These are phyloP conservation scores for Hirtodrosophila confusa DNA, from an alignment of 2,888 invertebrate species.

Conservation along the genomic window DNA sequence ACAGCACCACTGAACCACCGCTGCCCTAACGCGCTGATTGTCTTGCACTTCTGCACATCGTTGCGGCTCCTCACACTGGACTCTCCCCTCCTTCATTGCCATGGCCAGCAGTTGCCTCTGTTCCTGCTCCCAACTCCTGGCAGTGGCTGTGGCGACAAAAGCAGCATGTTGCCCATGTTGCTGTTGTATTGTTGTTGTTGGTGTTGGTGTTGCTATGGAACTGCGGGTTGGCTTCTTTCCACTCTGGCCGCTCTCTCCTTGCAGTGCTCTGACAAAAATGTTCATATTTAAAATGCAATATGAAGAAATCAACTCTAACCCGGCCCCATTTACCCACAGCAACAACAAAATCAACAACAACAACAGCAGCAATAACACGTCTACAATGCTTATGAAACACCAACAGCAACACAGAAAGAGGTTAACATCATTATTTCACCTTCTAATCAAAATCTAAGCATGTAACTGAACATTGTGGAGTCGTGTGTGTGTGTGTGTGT, in stretches of 20 bases:
- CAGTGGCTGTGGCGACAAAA: conserved; percentile 44
- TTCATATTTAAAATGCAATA: conserved; percentile 64
- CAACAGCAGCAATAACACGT: conserved; percentile 26
- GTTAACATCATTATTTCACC: conserved; percentile 81
- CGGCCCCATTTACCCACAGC: conserved; percentile 60
- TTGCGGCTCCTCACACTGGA: background rate
- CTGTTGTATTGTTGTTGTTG: conserved; percentile 9
- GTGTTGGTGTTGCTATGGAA: conserved; percentile 8
- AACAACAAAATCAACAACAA: conserved; percentile 24
- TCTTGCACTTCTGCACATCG: conserved; percentile 47
- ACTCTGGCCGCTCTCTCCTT: conserved; percentile 14
- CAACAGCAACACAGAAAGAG: conserved; percentile 51
- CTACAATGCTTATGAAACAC: conserved; percentile 29
- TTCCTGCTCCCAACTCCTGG: conserved; percentile 1
- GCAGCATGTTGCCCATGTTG: conserved; percentile 41
- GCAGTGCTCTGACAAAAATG: conserved; percentile 41
- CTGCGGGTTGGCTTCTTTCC: conserved; percentile 35
- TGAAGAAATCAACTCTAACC: conserved; percentile 68
- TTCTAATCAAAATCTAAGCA: conserved; percentile 75
- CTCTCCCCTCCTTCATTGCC: conserved; percentile 4
- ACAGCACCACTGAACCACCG: conserved; percentile 5
- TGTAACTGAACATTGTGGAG: conserved; percentile 57
- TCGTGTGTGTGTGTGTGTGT: conserved; percentile 34
- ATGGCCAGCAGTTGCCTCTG: conserved; percentile 28
- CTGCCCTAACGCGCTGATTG: conserved; percentile 47